A percentile compares a stretch with the other conserved stretches of the same genome.
phyloP scores from a whole-genome alignment of 2,797 vertebrate species.

The Emys orbicularis region DNA sequence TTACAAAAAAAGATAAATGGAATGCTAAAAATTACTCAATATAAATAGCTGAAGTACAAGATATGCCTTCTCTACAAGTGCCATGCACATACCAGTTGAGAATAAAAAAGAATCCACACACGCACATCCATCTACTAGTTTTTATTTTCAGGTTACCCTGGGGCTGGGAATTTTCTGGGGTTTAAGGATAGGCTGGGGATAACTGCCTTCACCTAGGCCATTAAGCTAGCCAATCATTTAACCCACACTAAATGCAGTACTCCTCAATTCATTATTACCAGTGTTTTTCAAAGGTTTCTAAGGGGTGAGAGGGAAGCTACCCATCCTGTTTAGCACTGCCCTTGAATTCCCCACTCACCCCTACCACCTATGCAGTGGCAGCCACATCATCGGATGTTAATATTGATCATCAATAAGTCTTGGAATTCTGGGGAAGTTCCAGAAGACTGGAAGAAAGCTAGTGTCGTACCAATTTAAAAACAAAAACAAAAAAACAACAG shows the following conservation, averaged over 20 bases:
- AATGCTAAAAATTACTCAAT: constrained; percentile 28
- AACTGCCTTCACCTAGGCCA: too few species aligned
- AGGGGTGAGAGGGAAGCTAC: neutral
- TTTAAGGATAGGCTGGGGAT: neutral
- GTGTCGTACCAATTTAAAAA: too few species aligned
- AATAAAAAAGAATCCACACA: constrained; percentile 2
- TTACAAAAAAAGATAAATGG: neutral
- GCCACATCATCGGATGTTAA: too few species aligned
- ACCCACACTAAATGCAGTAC: neutral
- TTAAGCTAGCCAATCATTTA: constrained; percentile 6
- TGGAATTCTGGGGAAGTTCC: too few species aligned
- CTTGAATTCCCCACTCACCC: neutral
- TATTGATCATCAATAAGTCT: too few species aligned
- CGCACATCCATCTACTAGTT: rapidly evolving
- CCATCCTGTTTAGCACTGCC: neutral
- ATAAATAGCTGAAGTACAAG: constrained; percentile 1
- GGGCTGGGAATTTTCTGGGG: neutral
- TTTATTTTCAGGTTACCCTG: constrained; percentile 16
- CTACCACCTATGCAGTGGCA: neutral
- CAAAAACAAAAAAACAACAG: too few species aligned
- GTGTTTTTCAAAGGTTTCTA: neutral
- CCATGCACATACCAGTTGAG: neutral
- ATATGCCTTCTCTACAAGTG: constrained; percentile 31
- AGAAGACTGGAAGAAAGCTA: too few species aligned
- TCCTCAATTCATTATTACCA: neutral